These are phyloP conservation scores for Coracias cyanogaster DNA, from an alignment of 2,797 vertebrate species.

Conservation along the genomic window DNA sequence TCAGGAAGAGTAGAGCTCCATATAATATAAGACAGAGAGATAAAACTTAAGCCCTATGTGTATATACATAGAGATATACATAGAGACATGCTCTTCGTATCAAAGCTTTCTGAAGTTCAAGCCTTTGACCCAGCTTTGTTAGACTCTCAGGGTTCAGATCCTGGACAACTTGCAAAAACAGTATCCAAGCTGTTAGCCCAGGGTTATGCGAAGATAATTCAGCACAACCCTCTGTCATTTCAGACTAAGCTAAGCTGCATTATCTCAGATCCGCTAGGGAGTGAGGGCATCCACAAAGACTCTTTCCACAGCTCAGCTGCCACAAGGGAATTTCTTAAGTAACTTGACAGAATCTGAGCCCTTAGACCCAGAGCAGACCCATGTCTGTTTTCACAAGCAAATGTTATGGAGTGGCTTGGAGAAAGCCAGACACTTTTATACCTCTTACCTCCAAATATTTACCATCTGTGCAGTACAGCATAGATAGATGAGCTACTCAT, in stretches of 20 bases:
- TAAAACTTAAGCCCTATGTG: background rate
- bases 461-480: background rate
- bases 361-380: background rate
- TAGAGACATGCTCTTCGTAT: background rate
- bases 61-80: background rate
- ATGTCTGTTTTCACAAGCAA: background rate
- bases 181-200: background rate
- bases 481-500: background rate
- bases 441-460: background rate
- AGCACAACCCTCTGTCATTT: background rate
- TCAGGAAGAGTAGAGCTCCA: background rate
- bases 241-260: background rate
- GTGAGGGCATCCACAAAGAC: background rate
- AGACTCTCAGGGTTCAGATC: background rate
- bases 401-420: background rate
- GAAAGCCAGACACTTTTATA: background rate
- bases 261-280: background rate
- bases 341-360: background rate
- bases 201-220: background rate
- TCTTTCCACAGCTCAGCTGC: background rate
- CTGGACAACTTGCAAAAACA: background rate
- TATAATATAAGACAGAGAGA: background rate
- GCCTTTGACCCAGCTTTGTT: background rate
- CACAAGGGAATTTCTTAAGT: background rate
- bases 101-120: constrained; percentile 8